Evolutionary conservation across 2,797 vertebrate genomes (phyloP).

Genomic region (Silurus aristotelis): DNA sequence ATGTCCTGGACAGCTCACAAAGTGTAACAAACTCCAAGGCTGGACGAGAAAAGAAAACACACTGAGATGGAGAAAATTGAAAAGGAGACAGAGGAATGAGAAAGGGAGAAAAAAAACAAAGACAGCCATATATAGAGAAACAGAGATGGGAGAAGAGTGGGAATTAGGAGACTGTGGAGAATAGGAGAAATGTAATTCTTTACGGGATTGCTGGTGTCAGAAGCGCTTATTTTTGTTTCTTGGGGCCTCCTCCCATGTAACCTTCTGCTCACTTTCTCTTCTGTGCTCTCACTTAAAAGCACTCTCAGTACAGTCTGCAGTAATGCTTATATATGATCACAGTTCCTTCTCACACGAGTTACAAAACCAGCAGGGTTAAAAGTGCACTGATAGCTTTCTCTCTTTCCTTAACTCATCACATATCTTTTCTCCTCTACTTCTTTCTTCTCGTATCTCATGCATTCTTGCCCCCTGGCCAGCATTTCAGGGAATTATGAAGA

Average conservation of each 20-base stretch:
- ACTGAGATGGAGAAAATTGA: slow-evolving; percentile 24
- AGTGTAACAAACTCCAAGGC: slow-evolving; percentile 20
- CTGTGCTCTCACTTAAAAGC: slow-evolving; percentile 18
- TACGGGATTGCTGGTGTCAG: slow-evolving; percentile 47
- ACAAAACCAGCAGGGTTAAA: slow-evolving; percentile 17
- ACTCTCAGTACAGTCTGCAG: slow-evolving; percentile 34
- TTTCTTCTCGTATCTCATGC: slow-evolving; percentile 6
- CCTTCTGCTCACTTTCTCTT: slow-evolving; percentile 25
- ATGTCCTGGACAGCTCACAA: slow-evolving; percentile 35
- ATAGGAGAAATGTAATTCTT: slow-evolving; percentile 47
- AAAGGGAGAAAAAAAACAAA: slow-evolving; percentile 33
- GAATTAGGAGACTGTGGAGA: slow-evolving; percentile 15
- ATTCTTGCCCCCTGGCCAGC: slow-evolving; percentile 6
- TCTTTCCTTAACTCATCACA: not conserved
- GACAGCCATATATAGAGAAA: slow-evolving; percentile 38
- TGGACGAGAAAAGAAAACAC: slow-evolving; percentile 31
- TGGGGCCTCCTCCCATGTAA: slow-evolving; percentile 36
- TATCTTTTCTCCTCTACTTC: not conserved
- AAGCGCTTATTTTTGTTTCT: slow-evolving; percentile 49
- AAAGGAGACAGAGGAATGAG: slow-evolving; percentile 12
- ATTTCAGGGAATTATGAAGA: slow-evolving; percentile 20
- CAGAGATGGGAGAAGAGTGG: slow-evolving; percentile 25
- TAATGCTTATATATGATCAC: slow-evolving; percentile 21
- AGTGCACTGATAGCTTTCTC: slow-evolving; percentile 6
- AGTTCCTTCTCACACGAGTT: not conserved